phyloP scores from a whole-genome alignment of 2,888 invertebrate species.

The Erebia palarica region DNA sequence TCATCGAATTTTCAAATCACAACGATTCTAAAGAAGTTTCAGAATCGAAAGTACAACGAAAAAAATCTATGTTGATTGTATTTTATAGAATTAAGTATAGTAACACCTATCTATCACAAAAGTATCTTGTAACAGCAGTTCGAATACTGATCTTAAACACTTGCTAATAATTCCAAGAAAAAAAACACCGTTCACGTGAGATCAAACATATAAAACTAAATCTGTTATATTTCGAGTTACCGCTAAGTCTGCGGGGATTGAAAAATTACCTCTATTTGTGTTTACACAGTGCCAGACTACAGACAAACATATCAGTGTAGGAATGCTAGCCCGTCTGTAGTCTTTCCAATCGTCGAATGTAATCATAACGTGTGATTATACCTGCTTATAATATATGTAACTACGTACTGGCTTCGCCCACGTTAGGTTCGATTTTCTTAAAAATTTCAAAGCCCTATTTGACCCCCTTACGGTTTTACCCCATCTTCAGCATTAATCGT shows the following conservation, averaged over 20 bases:
- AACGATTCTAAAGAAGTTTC: too few relatives aligned
- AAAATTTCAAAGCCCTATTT: too few relatives aligned
- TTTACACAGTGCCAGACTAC: conserved; percentile 29
- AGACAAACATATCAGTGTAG: conserved; percentile 28
- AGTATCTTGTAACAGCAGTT: not conserved
- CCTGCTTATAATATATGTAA: not conserved
- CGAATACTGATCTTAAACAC: not conserved
- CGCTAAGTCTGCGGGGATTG: conserved; percentile 19
- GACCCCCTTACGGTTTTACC: too few relatives aligned
- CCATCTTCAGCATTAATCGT: too few relatives aligned
- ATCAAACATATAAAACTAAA: conserved; percentile 26
- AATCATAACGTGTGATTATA: not conserved
- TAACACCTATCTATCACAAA: not conserved
- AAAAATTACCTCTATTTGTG: conserved; percentile 26
- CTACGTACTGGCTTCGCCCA: too few relatives aligned
- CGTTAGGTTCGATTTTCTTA: too few relatives aligned
- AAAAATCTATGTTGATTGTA: not conserved
- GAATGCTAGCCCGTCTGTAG: conserved; percentile 15
- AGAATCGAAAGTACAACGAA: conserved; percentile 6
- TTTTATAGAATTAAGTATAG: not conserved
- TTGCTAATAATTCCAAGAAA: not conserved
- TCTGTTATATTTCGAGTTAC: conserved; percentile 25
- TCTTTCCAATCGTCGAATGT: not conserved
- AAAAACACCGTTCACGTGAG: conserved; percentile 4
- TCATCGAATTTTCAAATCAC: too few relatives aligned